Percentiles rank a stretch among this genome's conserved stretches.
Evolutionary conservation across 2,888 invertebrate species (phyloP).

Genomic region (Lycophotia porphyrea): DNA sequence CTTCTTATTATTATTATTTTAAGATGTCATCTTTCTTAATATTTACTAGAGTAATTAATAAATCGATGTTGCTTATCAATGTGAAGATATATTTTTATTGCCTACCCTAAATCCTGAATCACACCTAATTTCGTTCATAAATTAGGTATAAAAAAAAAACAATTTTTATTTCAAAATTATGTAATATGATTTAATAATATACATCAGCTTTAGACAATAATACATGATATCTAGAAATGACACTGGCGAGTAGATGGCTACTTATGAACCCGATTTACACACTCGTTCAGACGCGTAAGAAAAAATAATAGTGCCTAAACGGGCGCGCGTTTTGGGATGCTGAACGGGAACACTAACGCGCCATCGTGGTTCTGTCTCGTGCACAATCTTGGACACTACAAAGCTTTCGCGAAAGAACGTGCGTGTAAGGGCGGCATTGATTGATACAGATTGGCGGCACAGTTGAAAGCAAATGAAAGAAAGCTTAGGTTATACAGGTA

Average conservation of each 20-base stretch:
- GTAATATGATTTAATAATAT: conserved; percentile 62
- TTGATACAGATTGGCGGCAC: conserved; percentile 21
- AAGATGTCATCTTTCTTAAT: conserved; percentile 19
- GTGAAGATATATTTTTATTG: conserved; percentile 25
- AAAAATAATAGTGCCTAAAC: background rate
- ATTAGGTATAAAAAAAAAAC: background rate
- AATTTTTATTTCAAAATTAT: conserved; percentile 55
- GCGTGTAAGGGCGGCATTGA: conserved; percentile 1
- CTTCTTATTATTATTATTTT: conserved; percentile 3
- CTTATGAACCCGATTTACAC: conserved; percentile 15
- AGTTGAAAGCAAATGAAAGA: conserved; percentile 24
- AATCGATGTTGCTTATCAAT: conserved; percentile 21
- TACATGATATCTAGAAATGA: conserved; percentile 55
- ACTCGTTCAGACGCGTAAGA: conserved; percentile 14
- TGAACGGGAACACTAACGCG: background rate
- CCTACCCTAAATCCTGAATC: background rate
- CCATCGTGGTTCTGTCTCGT: too few species aligned
- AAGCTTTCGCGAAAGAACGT: background rate
- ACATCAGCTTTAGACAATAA: conserved; percentile 60
- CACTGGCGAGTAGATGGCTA: conserved; percentile 55
- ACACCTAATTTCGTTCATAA: background rate
- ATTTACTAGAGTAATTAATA: conserved; percentile 24
- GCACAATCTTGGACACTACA: background rate
- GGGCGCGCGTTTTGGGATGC: background rate
- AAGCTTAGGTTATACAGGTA: conserved; percentile 21